A percentile compares a stretch with the other conserved stretches of the same genome.
Conservation (phyloP, 64 coral and sea anemone species). For the Actinia tenebrosa region DNA sequence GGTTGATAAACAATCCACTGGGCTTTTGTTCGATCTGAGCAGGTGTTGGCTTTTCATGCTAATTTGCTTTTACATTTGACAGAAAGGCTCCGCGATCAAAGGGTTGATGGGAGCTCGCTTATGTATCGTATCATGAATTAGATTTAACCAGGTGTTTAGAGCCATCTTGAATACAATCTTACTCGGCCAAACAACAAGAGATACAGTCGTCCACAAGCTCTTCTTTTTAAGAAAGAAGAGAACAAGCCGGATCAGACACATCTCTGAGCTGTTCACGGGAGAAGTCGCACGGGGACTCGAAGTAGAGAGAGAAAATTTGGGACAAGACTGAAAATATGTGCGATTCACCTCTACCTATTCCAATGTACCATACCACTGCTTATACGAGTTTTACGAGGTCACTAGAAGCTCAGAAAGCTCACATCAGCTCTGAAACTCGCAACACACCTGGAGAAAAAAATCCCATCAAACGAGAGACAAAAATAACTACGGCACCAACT, state of each 20-base stretch:
- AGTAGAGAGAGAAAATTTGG: background rate
- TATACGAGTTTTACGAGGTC: background rate
- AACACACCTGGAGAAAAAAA: background rate
- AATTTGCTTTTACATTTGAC: constrained; percentile 18
- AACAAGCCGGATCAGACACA: background rate
- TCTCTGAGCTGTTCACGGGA: background rate
- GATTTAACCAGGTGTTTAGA: background rate
- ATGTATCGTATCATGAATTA: constrained; percentile 15
- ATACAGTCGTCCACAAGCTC: background rate
- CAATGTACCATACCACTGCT: background rate
- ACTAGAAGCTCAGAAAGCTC: no score
- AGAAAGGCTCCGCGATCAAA: background rate
- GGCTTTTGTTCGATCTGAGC: background rate
- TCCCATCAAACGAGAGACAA: background rate
- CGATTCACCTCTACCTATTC: background rate
- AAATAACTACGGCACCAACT: background rate
- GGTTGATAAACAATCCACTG: constrained; percentile 22
- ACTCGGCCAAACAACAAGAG: background rate
- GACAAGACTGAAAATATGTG: constrained; percentile 2
- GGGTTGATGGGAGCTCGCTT: background rate
- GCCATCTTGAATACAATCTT: background rate
- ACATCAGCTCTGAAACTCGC: background rate
- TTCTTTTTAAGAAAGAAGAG: background rate
- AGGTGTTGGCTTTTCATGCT: constrained; percentile 9
- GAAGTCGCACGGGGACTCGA: background rate